phyloP scores from a whole-genome alignment of 1,140 invertebrate genomes.

The Pseudomyrmex sp. region DNA sequence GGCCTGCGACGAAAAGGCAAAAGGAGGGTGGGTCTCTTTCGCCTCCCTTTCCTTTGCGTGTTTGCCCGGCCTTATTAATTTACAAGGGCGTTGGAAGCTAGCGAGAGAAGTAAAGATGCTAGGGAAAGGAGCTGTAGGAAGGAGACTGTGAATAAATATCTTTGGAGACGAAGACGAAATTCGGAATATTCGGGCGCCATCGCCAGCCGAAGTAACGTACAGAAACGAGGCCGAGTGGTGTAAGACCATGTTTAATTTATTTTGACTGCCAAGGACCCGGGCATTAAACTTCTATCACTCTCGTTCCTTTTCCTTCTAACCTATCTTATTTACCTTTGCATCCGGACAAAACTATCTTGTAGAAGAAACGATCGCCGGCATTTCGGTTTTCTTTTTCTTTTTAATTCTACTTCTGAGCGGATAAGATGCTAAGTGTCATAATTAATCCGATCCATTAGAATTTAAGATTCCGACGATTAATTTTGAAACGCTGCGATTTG shows the following conservation, averaged over 20 bases:
- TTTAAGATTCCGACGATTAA: constrained; percentile 12
- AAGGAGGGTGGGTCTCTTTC: constrained; percentile 4
- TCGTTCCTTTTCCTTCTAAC: constrained; percentile 24
- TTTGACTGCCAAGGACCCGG: constrained; percentile 70
- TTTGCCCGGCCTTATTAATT: constrained; percentile 77
- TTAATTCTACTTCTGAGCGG: not conserved
- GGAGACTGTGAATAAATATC: constrained; percentile 73
- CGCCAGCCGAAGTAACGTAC: constrained; percentile 37
- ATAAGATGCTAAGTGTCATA: constrained; percentile 56
- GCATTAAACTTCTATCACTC: constrained; percentile 74
- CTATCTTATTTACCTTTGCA: constrained; percentile 74
- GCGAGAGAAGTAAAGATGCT: constrained; percentile 25
- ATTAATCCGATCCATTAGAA: constrained; percentile 50
- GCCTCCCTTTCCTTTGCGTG: constrained; percentile 60
- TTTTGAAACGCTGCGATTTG: constrained; percentile 10
- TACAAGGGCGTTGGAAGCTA: constrained; percentile 63
- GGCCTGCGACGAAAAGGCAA: constrained; percentile 36
- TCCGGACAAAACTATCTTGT: constrained; percentile 45
- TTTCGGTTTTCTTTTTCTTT: constrained; percentile 27
- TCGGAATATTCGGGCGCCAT: constrained; percentile 59
- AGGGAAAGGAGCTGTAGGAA: constrained; percentile 22
- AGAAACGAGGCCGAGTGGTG: constrained; percentile 59
- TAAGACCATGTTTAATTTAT: constrained; percentile 78
- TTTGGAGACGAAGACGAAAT: constrained; percentile 70
- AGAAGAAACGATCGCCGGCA: constrained; percentile 40